These are phyloP conservation scores for Drosophila sordidula DNA, from an alignment of 2,888 invertebrate species.

Conservation along the genomic window DNA sequence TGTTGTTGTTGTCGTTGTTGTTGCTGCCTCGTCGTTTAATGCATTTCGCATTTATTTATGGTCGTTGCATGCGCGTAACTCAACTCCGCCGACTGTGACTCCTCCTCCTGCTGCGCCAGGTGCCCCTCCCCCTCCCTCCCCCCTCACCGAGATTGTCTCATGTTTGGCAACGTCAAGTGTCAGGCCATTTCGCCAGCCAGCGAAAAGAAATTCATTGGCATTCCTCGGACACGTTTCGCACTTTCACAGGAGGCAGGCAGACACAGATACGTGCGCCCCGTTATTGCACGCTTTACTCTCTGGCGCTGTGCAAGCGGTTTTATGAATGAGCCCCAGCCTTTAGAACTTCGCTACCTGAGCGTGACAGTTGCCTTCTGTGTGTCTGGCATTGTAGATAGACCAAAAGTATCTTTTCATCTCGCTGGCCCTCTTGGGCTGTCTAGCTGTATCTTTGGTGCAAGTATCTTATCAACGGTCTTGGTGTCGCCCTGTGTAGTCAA, in stretches of 20 bases:
- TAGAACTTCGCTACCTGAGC: constrained; percentile 39
- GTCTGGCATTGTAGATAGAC: constrained; percentile 11
- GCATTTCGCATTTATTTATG: constrained; percentile 81
- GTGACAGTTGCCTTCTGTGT: constrained; percentile 15
- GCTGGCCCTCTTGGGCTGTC: constrained; percentile 8
- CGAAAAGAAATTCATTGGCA: constrained; percentile 74
- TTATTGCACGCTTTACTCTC: constrained; percentile 22
- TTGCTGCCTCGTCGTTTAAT: constrained; percentile 67
- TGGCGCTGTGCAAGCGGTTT: constrained; percentile 30
- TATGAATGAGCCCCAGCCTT: constrained; percentile 62
- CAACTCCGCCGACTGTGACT: constrained; percentile 49
- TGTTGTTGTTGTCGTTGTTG: constrained; percentile 40
- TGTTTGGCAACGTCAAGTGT: constrained; percentile 78
- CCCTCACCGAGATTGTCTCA: constrained; percentile 40
- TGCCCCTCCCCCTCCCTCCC: neutral
- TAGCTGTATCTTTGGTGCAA: constrained; percentile 12
- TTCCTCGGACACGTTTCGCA: constrained; percentile 77
- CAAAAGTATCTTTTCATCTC: constrained; percentile 42
- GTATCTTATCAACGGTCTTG: constrained; percentile 42
- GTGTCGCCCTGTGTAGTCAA: constrained; percentile 8
- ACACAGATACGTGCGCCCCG: constrained; percentile 38
- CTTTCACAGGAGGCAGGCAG: constrained; percentile 63
- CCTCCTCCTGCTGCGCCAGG: neutral
- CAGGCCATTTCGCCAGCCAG: constrained; percentile 62
- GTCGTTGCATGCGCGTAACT: constrained; percentile 76